A percentile compares a stretch with the other conserved stretches of the same genome.
These are phyloP conservation scores for Lepus timidus DNA, from an alignment of 2,113 vertebrate genomes.

Conservation along the genomic window DNA sequence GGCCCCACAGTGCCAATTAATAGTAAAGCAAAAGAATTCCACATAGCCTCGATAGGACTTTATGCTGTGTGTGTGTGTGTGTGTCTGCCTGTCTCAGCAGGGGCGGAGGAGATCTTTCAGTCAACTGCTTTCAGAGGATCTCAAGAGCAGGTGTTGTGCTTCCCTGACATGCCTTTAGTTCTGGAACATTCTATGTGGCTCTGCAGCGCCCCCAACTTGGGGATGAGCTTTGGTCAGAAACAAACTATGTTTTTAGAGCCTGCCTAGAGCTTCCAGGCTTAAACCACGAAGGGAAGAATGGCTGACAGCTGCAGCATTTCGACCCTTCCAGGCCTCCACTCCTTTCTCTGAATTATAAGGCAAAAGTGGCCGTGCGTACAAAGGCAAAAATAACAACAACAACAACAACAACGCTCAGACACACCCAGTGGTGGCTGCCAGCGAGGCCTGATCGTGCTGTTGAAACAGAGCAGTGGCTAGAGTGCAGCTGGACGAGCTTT, in stretches of 20 bases:
- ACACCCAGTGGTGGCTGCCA: constrained; percentile 80
- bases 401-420: constrained; percentile 53
- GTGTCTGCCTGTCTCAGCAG: not conserved
- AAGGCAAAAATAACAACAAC: constrained; percentile 73
- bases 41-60: constrained; percentile 46
- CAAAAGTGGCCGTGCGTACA: constrained; percentile 51
- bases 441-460: constrained; percentile 79
- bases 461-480: constrained; percentile 88
- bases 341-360: constrained; percentile 52
- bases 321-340: constrained; percentile 15
- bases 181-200: constrained; percentile 56
- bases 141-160: constrained; percentile 59
- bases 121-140: constrained; percentile 58
- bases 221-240: not conserved
- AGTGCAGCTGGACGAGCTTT: constrained; percentile 87
- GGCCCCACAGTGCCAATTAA: constrained; percentile 71
- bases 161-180: constrained; percentile 59
- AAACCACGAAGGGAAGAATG: constrained; percentile 15
- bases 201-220: not conserved
- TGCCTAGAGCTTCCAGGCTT: constrained; percentile 32
- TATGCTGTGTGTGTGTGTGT: not conserved
- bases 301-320: constrained; percentile 23
- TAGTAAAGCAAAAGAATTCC: constrained; percentile 72
- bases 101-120: not conserved
- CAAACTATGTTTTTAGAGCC: constrained; percentile 1